Evolutionary conservation across 2,113 vertebrate species (phyloP).

Genomic region (Phylloscopus trochiloides): DNA sequence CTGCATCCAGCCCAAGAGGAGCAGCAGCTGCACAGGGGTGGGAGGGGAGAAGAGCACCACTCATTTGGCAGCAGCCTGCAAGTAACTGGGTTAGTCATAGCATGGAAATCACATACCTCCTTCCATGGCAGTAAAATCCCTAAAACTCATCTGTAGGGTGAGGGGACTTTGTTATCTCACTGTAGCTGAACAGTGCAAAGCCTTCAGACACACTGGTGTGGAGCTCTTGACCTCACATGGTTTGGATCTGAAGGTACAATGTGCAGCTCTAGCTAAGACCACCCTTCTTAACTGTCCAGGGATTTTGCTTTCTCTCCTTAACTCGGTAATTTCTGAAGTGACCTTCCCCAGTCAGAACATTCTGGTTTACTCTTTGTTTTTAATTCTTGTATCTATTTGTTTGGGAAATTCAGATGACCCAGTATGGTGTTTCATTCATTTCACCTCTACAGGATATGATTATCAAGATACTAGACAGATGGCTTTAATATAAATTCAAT

Average conservation of each 20-base stretch:
- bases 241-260: background rate
- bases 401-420: background rate
- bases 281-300: background rate
- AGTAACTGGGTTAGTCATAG: background rate
- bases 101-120: fast-evolving
- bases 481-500: background rate
- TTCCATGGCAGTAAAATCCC: background rate
- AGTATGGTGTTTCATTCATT: background rate
- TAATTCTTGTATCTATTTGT: background rate
- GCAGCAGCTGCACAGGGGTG: background rate
- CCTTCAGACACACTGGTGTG: background rate
- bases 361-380: background rate
- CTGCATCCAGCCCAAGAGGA: background rate
- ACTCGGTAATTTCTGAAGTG: background rate
- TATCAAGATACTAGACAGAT: background rate
- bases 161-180: background rate
- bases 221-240: background rate
- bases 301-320: background rate
- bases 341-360: fast-evolving
- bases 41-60: no score
- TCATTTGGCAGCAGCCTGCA: background rate
- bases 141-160: background rate
- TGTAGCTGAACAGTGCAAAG: background rate
- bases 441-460: background rate
- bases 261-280: background rate